These are phyloP conservation scores for Eunapius fragilis DNA, from an alignment of 37 sponge, comb jelly and placozoan species.

Conservation along the genomic window DNA sequence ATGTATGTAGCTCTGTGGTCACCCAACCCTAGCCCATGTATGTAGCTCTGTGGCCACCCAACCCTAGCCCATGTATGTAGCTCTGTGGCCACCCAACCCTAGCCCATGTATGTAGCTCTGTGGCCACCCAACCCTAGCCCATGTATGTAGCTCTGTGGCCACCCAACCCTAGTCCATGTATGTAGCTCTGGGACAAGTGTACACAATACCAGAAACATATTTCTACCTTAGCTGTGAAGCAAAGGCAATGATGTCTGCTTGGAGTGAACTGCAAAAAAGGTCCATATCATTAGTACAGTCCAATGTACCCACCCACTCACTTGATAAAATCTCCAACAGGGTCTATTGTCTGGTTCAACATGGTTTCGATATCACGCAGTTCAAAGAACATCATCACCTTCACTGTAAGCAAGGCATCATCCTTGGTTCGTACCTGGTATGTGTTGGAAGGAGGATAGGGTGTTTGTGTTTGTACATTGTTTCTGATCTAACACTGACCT, in stretches of 20 bases:
- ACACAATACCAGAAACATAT: too few relatives aligned
- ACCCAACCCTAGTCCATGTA: too few relatives aligned
- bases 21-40: too few relatives aligned
- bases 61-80: too few relatives aligned
- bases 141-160: too few relatives aligned
- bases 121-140: too few relatives aligned
- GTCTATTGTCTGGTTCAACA: constrained; percentile 86
- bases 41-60: too few relatives aligned
- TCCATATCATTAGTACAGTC: neutral
- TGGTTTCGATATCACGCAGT: constrained; percentile 73
- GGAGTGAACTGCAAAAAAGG: constrained; percentile 47
- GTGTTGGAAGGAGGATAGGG: neutral
- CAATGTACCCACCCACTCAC: constrained; percentile 38
- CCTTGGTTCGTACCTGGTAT: constrained; percentile 78
- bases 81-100: too few relatives aligned
- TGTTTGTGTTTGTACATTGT: neutral
- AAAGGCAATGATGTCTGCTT: constrained; percentile 89
- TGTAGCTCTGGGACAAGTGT: too few relatives aligned
- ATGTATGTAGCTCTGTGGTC: too few relatives aligned
- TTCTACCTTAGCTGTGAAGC: constrained; percentile 76
- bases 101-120: too few relatives aligned
- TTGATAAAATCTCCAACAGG: constrained; percentile 92
- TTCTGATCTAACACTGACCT: constrained; percentile 37
- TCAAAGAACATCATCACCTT: constrained; percentile 94
- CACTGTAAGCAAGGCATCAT: constrained; percentile 87